Evolutionary conservation across 2,113 vertebrate genomes (phyloP).

Genomic region (human): GRCh38 chr7:66573501-66574000

Average conservation of each 20-base stretch:
- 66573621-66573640: background rate
- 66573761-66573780: background rate
- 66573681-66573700: background rate
- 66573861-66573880: background rate
- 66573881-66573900: background rate
- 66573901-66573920: accelerated
- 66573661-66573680: background rate
- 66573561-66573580: background rate
- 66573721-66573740: background rate
- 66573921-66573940: background rate
- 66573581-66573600: background rate
- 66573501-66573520: conserved; percentile 90
- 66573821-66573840: background rate
- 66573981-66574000: background rate
- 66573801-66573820: background rate
- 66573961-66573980: background rate
- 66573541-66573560: conserved; percentile 90
- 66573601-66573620: background rate
- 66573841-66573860: background rate
- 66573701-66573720: background rate
- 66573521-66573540: conserved; percentile 97
- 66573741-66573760: background rate
- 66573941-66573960: background rate
- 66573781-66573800: background rate
- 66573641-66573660: background rate